Percentiles rank a stretch among this genome's conserved stretches.
Evolutionary conservation across 2,797 vertebrate species (phyloP).

Genomic region (Cryptoblepharus egeriae): DNA sequence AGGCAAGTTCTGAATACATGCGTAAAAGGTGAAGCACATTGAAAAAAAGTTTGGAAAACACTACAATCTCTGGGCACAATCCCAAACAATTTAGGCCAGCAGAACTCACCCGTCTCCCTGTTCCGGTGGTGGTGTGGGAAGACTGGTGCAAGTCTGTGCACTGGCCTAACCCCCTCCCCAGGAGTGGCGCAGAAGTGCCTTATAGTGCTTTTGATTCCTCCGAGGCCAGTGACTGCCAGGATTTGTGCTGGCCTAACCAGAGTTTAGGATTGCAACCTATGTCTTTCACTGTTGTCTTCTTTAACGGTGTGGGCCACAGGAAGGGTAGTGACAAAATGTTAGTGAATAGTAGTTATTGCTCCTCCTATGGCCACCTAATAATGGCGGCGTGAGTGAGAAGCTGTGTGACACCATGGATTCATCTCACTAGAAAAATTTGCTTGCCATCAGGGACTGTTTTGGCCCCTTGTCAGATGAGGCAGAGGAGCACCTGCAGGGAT

Average conservation of each 20-base stretch:
- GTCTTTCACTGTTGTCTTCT: not conserved
- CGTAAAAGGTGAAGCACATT: not conserved
- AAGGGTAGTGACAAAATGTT: too few species aligned
- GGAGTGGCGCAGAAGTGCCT: too few species aligned
- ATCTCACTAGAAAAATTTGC: not conserved
- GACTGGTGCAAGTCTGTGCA: too few species aligned
- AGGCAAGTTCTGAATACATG: not conserved
- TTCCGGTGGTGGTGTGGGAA: too few species aligned
- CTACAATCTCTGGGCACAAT: too few species aligned
- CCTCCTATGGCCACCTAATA: not conserved
- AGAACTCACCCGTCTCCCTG: too few species aligned
- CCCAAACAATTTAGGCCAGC: too few species aligned
- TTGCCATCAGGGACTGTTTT: slow-evolving; percentile 9
- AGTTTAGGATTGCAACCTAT: too few species aligned
- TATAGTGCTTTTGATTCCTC: too few species aligned
- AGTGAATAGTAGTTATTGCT: not conserved
- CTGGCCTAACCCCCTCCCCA: too few species aligned
- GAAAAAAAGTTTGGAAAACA: not conserved
- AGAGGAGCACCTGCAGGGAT: not conserved
- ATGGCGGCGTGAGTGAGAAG: not conserved
- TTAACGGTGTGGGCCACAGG: not conserved
- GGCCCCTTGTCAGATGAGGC: not conserved
- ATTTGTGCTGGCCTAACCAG: too few species aligned
- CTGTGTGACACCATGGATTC: not conserved
- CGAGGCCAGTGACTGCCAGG: too few species aligned